These are phyloP conservation scores for Paradisaea rubra DNA, from an alignment of 2,113 vertebrate species.

Conservation along the genomic window DNA sequence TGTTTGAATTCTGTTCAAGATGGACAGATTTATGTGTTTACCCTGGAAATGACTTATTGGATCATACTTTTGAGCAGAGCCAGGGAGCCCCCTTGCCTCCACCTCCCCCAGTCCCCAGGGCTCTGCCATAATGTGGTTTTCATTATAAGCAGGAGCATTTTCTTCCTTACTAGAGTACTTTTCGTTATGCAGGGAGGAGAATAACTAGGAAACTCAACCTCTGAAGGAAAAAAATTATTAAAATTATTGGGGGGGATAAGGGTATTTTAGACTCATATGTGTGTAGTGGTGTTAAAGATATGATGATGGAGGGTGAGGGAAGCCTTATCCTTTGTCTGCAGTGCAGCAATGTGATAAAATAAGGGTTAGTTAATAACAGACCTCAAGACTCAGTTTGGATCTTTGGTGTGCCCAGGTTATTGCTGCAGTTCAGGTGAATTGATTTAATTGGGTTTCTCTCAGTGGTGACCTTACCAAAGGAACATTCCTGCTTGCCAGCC, in stretches of 20 bases:
- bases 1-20: slow-evolving; percentile 23
- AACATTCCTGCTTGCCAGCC: background rate
- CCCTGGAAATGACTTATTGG: slow-evolving; percentile 62
- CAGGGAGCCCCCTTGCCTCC: slow-evolving; percentile 44
- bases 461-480: background rate
- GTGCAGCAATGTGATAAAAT: background rate
- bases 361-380: background rate
- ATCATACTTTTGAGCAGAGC: slow-evolving; percentile 50
- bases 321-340: background rate
- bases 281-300: background rate
- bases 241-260: background rate
- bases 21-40: slow-evolving; percentile 51
- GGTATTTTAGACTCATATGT: background rate
- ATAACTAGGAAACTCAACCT: background rate
- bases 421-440: background rate
- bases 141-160: slow-evolving; percentile 46
- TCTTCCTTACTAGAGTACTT: slow-evolving; percentile 10
- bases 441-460: background rate
- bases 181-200: background rate
- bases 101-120: slow-evolving; percentile 31
- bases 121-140: slow-evolving; percentile 51
- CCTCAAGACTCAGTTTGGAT: background rate
- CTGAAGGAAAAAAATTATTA: background rate
- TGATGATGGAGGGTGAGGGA: background rate
- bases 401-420: background rate